Percentiles rank a stretch among this genome's conserved stretches.
Evolutionary conservation across 2,797 vertebrate species (phyloP).

Genomic region (Zenarchopterus dispar): DNA sequence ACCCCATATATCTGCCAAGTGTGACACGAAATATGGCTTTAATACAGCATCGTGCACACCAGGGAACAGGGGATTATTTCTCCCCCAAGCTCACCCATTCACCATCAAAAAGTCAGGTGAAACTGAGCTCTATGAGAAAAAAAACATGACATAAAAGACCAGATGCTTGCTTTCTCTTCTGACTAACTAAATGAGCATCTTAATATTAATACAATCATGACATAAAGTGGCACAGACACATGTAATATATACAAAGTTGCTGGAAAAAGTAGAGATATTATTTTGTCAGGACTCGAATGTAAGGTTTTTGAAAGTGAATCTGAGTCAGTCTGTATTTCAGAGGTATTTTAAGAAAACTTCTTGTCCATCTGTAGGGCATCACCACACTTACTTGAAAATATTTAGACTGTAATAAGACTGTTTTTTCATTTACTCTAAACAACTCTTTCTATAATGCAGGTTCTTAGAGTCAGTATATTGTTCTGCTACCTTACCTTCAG

Average conservation of each 20-base stretch:
- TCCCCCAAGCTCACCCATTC: conserved; percentile 28
- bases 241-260: neutral
- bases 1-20: conserved; percentile 84
- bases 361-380: too few species aligned
- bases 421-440: too few species aligned
- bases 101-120: conserved; percentile 55
- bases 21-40: conserved; percentile 85
- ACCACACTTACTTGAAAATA: too few species aligned
- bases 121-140: conserved; percentile 44
- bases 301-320: too few species aligned
- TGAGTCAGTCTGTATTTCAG: too few species aligned
- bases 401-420: too few species aligned
- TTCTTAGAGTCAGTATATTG: too few species aligned
- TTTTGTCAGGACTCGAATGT: too few species aligned
- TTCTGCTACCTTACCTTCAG: too few species aligned
- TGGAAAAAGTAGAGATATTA: neutral
- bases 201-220: neutral
- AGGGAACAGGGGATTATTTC: conserved; percentile 80
- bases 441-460: too few species aligned
- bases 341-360: too few species aligned
- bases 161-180: neutral
- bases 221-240: neutral
- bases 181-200: neutral
- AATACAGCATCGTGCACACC: conserved; percentile 82
- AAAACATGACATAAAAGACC: too few species aligned